A percentile compares a stretch with the other conserved stretches of the same genome.
Evolutionary conservation across 2,113 vertebrate species (phyloP).

Genomic region (Ptyas mucosa): DNA sequence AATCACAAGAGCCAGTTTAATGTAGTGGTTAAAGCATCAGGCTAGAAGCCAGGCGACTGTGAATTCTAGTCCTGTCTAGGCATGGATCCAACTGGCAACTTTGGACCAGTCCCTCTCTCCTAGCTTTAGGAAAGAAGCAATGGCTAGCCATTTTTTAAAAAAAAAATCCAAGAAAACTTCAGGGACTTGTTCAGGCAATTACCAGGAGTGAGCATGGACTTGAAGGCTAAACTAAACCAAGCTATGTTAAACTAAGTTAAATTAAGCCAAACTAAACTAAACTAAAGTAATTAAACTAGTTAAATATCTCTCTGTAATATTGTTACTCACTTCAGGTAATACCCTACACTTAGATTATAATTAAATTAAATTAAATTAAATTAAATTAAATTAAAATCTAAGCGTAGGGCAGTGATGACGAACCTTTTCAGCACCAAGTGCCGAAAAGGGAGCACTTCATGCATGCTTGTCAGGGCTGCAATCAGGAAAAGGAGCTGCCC

Average conservation of each 20-base stretch:
- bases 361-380: neutral
- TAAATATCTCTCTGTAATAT: neutral
- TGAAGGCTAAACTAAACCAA: neutral
- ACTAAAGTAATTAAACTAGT: too few relatives aligned
- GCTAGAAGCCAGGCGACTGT: neutral
- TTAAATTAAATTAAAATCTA: neutral
- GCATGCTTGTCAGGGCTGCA: too few relatives aligned
- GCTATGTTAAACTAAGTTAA: too few relatives aligned
- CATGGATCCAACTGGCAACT: neutral
- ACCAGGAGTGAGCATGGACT: neutral
- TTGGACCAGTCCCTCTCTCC: neutral
- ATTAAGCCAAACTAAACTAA: too few relatives aligned
- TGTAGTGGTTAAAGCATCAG: neutral
- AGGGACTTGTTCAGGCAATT: neutral
- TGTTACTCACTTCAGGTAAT: neutral
- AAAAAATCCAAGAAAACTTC: neutral
- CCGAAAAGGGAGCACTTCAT: too few relatives aligned
- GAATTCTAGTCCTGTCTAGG: neutral
- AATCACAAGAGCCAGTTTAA: neutral
- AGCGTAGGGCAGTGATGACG: neutral
- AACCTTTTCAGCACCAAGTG: too few relatives aligned
- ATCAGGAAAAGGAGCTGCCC: too few relatives aligned
- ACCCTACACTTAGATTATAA: neutral
- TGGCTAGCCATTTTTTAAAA: neutral
- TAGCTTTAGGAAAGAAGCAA: neutral